A percentile compares a stretch with the other conserved stretches of the same genome.
phyloP scores from a whole-genome alignment of 1,140 invertebrate genomes.

The Alviniconcha marisindica region DNA sequence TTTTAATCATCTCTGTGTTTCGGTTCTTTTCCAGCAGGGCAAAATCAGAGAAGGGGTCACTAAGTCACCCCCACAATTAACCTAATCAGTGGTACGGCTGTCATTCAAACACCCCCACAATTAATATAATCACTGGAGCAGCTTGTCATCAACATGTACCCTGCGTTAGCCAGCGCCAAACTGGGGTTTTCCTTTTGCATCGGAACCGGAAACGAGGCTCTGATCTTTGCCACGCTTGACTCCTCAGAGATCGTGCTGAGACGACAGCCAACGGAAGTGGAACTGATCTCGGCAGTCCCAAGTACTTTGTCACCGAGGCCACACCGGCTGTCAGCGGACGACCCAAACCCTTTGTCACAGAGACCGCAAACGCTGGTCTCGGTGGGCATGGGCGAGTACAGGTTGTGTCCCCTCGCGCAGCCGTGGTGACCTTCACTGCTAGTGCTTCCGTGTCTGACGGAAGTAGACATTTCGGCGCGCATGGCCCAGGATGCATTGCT shows the following conservation, averaged over 20 bases:
- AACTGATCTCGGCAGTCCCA: too few species aligned
- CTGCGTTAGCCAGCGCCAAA: conserved; percentile 12
- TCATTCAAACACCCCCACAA: too few species aligned
- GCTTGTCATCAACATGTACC: conserved; percentile 22
- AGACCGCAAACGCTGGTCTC: neutral
- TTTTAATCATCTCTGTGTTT: too few species aligned
- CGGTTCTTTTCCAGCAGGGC: too few species aligned
- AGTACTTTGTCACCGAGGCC: too few species aligned
- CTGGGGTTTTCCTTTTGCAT: neutral
- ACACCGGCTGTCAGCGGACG: too few species aligned
- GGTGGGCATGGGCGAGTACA: conserved; percentile 8
- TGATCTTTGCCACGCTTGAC: neutral
- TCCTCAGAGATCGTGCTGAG: conserved; percentile 25
- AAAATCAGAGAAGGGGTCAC: too few species aligned
- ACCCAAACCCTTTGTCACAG: too few species aligned
- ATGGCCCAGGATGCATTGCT: conserved; percentile 24
- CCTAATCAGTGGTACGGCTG: too few species aligned
- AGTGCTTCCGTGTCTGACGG: neutral
- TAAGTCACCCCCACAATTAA: too few species aligned
- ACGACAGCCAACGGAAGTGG: neutral
- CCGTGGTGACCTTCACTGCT: conserved; percentile 5
- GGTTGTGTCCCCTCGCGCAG: neutral
- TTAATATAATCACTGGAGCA: neutral
- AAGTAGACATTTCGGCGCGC: conserved; percentile 26
- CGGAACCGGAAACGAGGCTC: neutral